These are phyloP conservation scores for Peromyscus californicus DNA, from an alignment of 2,113 vertebrate species.

Conservation along the genomic window DNA sequence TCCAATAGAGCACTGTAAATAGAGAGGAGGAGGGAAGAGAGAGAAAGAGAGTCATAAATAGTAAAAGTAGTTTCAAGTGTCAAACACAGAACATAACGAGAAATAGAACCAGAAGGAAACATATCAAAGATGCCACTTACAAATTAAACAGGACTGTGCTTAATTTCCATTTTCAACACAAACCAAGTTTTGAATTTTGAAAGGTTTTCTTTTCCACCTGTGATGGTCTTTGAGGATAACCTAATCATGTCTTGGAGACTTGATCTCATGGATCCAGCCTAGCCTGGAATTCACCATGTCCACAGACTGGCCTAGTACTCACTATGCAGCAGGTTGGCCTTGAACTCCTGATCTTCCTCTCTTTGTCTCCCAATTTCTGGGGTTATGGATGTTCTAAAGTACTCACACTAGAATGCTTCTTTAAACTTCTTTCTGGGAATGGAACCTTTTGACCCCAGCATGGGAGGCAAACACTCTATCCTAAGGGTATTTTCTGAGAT, in stretches of 20 bases:
- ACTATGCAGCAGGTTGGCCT: not conserved
- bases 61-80: not conserved
- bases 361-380: not conserved
- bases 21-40: not conserved
- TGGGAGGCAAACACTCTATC: not conserved
- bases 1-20: not conserved
- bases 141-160: not conserved
- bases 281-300: not conserved
- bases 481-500: not conserved
- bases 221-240: not conserved
- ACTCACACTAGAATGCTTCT: not conserved
- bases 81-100: no score
- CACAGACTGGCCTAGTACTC: not conserved
- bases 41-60: not conserved
- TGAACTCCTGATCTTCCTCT: not conserved
- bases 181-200: not conserved
- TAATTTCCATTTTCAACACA: not conserved
- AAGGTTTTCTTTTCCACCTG: not conserved
- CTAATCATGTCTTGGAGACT: not conserved
- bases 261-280: not conserved
- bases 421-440: not conserved
- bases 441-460: not conserved
- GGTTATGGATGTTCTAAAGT: not conserved
- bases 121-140: not conserved
- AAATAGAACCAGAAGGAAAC: no score